Evolutionary conservation across 2,888 invertebrate species (phyloP), one percentile per base, ranked within the genome.

Genomic region (Esperia sulphurella): DNA sequence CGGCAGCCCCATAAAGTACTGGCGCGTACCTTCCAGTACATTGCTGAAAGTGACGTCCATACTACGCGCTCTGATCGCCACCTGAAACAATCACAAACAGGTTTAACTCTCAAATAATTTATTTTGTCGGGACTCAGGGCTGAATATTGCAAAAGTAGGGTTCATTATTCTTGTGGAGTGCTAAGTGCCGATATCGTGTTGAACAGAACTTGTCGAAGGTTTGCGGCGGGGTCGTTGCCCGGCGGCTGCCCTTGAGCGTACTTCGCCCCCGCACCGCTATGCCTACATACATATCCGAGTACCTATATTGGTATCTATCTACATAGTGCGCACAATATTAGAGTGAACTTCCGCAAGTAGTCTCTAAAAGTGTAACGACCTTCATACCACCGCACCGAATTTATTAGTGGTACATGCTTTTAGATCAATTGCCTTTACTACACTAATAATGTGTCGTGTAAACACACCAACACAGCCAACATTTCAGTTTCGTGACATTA

Each of bases 11-110:
- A 95, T 93, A 84, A 95, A 95, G 89, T 94, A 95, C 91, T 94
- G 94, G 79, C 95, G 93, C 79, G 94, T 94, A 86, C 94, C 94
- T 92, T 95, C 94, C 92, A 95, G 90, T 88, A 94, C 94, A 93
- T 94, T 95, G 87, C 93, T 94, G 90, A 86, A 80, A 87, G 92
- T 92, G 84, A 92, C 93, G 91, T 94, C 94, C 94, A 94, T 94
- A 91, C 91, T 93, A 91, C 86, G 75, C 63, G 62, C 71, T 63
- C 60, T 71, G 58, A 63, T 59, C 64, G 69, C 73, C 67, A 68
- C 72, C 85, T 86, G 75, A 79, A 77, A 59, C 65, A 62, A 60
- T 54, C 39, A 55, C 51, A 55, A 40, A 12, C n/a, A 37, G 29
- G 12, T 35, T 39, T 42, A 43, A 37, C 47, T 38, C 21, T 14